Evolutionary conservation across 1,140 invertebrate species (phyloP), one percentile per base, ranked within the genome.

Genomic region (Chionoecetes opilio): DNA sequence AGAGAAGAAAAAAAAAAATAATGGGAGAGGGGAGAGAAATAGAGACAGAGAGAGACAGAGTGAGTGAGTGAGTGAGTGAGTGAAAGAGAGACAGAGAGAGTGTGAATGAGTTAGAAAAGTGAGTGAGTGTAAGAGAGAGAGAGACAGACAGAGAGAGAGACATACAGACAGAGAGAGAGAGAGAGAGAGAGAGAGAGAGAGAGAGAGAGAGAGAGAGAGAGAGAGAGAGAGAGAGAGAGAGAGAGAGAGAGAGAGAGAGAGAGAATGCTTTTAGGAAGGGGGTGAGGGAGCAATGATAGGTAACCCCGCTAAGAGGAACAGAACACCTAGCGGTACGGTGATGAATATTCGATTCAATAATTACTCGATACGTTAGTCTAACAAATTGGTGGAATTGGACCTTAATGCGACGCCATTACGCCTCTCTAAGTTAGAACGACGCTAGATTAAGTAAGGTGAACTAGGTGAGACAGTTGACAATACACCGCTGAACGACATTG

Each of bases 291-390:
- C n/a, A n/a, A n/a, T n/a, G n/a, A n/a, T n/a, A n/a, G n/a, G n/a
- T n/a, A n/a, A n/a, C n/a, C n/a, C n/a, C 86, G 26, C 35, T 41
- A 29, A 38, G 35, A 38, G 35, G 46, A 29, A 29, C 38, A 31
- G 8, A 14, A 53, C 31, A 38, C 32, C 82, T 34, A 17, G 14
- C 32, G 3, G 26, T 75, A 26, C 26, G 34, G 63, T 84, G 87
- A 94, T 91, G 86, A 94, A 91, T 84, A 94, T 82, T 82, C 93
- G 34, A 17, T 34, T 46, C 87, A 32, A 94, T 94, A 94, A 94
- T 90, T 37, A 91, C 31, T 89, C 93, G 63, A 91, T 84, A 46
- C 87, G 32, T 87, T 41, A 82, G 31, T 38, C 87, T 82, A 87
- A 94, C 87, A 94, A 46, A 94, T 84, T 32, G 93, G 87, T 32